Evolutionary conservation across 2,113 vertebrate genomes (phyloP).

Genomic region (Meleagris gallopavo): DNA sequence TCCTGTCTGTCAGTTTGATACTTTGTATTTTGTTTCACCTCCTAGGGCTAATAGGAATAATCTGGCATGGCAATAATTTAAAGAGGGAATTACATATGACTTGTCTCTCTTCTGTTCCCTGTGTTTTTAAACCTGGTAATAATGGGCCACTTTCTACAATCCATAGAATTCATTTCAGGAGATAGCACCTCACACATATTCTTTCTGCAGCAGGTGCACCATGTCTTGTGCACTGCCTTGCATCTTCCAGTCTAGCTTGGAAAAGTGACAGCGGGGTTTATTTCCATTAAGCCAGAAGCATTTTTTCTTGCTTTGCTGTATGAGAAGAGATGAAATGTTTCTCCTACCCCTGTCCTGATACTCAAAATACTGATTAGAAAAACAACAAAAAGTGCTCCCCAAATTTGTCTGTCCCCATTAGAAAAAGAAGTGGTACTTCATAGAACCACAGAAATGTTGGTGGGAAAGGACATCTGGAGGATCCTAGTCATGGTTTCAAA

Average conservation of each 20-base stretch:
- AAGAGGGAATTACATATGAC: neutral
- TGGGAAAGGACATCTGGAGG: neutral
- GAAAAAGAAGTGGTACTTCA: neutral
- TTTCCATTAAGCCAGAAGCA: neutral
- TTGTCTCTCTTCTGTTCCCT: neutral
- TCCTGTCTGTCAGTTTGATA: conserved; percentile 26
- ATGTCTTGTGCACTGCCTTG: neutral
- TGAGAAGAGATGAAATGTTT: neutral
- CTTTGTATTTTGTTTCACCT: conserved; percentile 43
- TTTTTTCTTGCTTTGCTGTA: neutral
- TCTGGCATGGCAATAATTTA: neutral
- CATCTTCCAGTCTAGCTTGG: neutral
- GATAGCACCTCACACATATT: neutral
- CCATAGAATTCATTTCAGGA: neutral
- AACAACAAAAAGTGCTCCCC: conserved; percentile 12
- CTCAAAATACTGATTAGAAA: neutral
- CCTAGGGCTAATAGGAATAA: neutral
- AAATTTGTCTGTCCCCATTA: neutral
- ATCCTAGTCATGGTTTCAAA: neutral
- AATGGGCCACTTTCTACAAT: neutral
- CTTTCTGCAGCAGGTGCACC: neutral
- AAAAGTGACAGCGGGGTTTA: neutral
- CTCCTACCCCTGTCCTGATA: neutral
- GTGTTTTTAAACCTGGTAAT: neutral
- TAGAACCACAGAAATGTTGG: neutral